Conservation (phyloP, 1,140 invertebrate genomes). For the Whitmania pigra region DNA sequence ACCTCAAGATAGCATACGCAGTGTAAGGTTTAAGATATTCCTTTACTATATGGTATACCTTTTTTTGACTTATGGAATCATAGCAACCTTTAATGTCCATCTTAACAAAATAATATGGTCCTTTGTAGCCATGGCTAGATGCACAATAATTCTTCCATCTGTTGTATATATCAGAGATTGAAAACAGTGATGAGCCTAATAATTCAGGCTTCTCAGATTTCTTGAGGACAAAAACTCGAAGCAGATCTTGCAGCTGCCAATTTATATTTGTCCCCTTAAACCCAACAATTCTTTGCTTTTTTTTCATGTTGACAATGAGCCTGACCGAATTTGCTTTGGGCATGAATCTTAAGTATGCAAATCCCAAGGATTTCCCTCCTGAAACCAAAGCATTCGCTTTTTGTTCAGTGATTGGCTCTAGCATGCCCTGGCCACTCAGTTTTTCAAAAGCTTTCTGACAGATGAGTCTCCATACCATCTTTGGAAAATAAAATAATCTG, state of each 20-base stretch:
- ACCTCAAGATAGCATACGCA: not conserved
- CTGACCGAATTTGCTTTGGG: constrained; percentile 14
- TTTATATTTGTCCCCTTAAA: not conserved
- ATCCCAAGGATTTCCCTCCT: constrained; percentile 2
- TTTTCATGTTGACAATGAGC: constrained; percentile 12
- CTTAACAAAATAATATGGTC: constrained; percentile 14
- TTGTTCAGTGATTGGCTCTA: constrained; percentile 1
- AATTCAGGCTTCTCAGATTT: constrained; percentile 5
- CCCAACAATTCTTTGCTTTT: constrained; percentile 1
- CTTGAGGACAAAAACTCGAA: not conserved
- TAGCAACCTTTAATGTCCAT: constrained; percentile 17
- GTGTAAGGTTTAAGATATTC: not conserved
- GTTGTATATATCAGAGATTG: constrained; percentile 11
- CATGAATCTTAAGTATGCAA: constrained; percentile 11
- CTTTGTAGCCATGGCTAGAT: not conserved
- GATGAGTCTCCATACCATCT: constrained; percentile 14
- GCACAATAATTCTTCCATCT: constrained; percentile 13
- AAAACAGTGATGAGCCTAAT: constrained; percentile 14
- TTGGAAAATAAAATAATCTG: constrained; percentile 13
- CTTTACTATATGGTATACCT: constrained; percentile 5
- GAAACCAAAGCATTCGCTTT: not conserved
- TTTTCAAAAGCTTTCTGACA: constrained; percentile 12
- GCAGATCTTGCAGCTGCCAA: constrained; percentile 14
- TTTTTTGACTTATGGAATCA: constrained; percentile 15
- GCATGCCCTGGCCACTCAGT: not conserved